These are phyloP conservation scores for Hippasteria phrygiana DNA, from an alignment of 53 echinoderm and acorn worm species.

Conservation along the genomic window DNA sequence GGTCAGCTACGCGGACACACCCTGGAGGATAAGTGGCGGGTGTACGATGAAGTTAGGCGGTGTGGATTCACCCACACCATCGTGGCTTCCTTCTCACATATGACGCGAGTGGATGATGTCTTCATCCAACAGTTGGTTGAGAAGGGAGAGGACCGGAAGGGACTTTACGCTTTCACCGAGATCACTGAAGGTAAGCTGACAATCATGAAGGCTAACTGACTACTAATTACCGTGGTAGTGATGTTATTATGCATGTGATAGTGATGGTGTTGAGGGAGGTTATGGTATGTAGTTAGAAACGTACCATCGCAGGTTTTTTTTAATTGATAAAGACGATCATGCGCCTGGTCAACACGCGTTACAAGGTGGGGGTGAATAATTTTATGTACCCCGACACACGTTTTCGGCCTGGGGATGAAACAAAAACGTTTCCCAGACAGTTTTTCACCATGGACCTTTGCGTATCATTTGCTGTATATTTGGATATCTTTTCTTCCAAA, in stretches of 20 bases:
- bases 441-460: too few species aligned
- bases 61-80: slow-evolving; percentile 62
- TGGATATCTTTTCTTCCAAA: background rate
- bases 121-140: slow-evolving; percentile 66
- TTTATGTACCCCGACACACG: too few species aligned
- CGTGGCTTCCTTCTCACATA: slow-evolving; percentile 72
- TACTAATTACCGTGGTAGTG: background rate
- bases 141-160: slow-evolving; percentile 61
- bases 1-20: slow-evolving; percentile 52
- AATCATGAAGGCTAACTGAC: background rate
- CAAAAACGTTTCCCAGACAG: too few species aligned
- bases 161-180: slow-evolving; percentile 68
- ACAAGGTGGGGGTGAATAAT: too few species aligned
- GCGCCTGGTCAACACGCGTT: too few species aligned
- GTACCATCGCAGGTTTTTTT: background rate
- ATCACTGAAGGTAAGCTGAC: slow-evolving; percentile 30
- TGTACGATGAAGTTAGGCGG: slow-evolving; percentile 69
- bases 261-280: too few species aligned
- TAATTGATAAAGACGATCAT: too few species aligned
- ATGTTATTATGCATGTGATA: background rate
- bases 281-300: background rate
- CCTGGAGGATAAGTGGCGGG: slow-evolving; percentile 55
- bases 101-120: too few species aligned
- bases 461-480: too few species aligned
- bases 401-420: too few species aligned